Conservation (phyloP, 1,140 invertebrate genomes). For the Heliothis virescens region DNA sequence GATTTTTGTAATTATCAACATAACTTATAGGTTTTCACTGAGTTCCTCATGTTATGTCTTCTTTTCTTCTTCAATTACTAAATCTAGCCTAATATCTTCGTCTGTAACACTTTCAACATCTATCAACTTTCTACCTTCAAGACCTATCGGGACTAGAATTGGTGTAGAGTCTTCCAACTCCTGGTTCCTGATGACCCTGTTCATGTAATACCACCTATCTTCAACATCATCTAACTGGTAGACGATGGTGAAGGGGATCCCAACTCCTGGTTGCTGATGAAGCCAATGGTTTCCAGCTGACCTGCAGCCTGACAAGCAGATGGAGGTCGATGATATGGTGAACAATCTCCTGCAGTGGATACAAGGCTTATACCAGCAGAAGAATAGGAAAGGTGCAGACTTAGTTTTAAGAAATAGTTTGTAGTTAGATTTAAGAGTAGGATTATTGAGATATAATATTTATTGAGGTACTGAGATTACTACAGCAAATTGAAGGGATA, state of each 20-base stretch:
- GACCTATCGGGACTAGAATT: constrained; percentile 22
- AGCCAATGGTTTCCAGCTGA: constrained; percentile 76
- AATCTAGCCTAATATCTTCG: not conserved
- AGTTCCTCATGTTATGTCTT: no score
- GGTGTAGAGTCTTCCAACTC: constrained; percentile 5
- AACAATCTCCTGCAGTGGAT: constrained; percentile 91
- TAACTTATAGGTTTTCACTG: no score
- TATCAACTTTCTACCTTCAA: not conserved
- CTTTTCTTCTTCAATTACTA: not conserved
- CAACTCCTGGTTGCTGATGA: constrained; percentile 57
- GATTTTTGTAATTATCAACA: no score
- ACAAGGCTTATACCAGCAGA: constrained; percentile 89
- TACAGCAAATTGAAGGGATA: not conserved
- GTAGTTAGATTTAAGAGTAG: not conserved
- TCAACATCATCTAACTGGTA: constrained; percentile 14
- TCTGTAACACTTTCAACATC: not conserved
- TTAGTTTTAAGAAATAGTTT: constrained; percentile 8
- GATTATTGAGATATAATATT: not conserved
- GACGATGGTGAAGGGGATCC: constrained; percentile 14
- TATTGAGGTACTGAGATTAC: not conserved
- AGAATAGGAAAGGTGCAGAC: constrained; percentile 88
- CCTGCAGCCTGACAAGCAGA: constrained; percentile 71
- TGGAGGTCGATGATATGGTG: constrained; percentile 89
- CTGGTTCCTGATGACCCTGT: constrained; percentile 56
- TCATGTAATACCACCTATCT: not conserved